Conservation (phyloP, 2,888 invertebrate species). For the Drosophila infuscata region DNA sequence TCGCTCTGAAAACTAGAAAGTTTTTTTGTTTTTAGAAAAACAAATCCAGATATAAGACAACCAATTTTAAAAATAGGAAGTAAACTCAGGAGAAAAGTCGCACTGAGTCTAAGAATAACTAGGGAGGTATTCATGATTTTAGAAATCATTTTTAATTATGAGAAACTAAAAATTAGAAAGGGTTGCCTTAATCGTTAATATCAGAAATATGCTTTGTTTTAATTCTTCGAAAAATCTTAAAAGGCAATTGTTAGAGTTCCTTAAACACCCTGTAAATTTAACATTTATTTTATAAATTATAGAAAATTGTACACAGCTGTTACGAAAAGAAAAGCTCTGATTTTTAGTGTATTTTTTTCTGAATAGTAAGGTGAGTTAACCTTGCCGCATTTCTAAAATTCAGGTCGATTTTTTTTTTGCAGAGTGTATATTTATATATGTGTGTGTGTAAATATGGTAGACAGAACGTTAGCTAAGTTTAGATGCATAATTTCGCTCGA, state of each 20-base stretch:
- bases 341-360: neutral
- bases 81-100: too few species aligned
- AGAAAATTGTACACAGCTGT: too few species aligned
- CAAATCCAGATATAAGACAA: neutral
- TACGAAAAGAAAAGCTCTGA: neutral
- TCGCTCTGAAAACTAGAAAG: neutral
- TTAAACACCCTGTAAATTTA: too few species aligned
- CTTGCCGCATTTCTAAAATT: neutral
- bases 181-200: neutral
- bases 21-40: neutral
- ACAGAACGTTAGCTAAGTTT: constrained; percentile 41
- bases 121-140: neutral
- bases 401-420: neutral
- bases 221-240: neutral
- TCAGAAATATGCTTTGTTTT: neutral
- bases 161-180: neutral
- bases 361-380: neutral
- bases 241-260: too few species aligned
- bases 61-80: neutral
- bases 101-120: too few species aligned
- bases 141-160: neutral
- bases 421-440: neutral
- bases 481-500: constrained; percentile 55
- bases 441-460: neutral
- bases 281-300: too few species aligned